Conservation (phyloP, 1,140 invertebrate species). For the Rhopalosiphum padi region DNA sequence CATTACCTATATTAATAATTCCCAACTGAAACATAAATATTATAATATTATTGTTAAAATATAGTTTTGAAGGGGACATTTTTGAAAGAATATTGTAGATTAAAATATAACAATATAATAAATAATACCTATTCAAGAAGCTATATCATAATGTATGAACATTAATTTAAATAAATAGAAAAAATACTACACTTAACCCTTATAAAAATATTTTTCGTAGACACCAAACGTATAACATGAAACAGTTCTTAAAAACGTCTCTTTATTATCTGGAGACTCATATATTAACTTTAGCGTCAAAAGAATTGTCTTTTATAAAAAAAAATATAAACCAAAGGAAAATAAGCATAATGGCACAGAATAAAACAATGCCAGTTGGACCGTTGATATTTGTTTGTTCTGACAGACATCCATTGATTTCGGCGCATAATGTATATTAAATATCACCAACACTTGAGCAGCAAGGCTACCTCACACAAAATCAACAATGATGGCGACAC, state of each 20-base stretch:
- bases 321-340: not conserved
- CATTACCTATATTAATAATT: not conserved
- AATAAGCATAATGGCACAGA: not conserved
- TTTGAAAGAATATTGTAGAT: not conserved
- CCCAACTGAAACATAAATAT: not conserved
- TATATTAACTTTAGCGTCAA: not conserved
- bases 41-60: not conserved
- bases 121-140: not conserved
- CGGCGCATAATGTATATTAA: not conserved
- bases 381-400: not conserved
- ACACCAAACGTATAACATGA: not conserved
- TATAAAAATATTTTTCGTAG: not conserved
- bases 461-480: not conserved
- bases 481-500: not conserved
- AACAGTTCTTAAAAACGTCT: not conserved
- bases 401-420: not conserved
- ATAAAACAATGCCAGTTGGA: not conserved
- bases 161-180: not conserved
- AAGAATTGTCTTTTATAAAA: not conserved
- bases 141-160: not conserved
- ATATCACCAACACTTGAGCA: not conserved
- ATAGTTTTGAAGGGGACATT: not conserved
- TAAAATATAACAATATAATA: conserved; percentile 10
- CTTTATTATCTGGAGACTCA: conserved; percentile 1
- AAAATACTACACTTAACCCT: not conserved